phyloP scores from a whole-genome alignment of 1,140 invertebrate genomes.

The Archegozetes longisetosus region DNA sequence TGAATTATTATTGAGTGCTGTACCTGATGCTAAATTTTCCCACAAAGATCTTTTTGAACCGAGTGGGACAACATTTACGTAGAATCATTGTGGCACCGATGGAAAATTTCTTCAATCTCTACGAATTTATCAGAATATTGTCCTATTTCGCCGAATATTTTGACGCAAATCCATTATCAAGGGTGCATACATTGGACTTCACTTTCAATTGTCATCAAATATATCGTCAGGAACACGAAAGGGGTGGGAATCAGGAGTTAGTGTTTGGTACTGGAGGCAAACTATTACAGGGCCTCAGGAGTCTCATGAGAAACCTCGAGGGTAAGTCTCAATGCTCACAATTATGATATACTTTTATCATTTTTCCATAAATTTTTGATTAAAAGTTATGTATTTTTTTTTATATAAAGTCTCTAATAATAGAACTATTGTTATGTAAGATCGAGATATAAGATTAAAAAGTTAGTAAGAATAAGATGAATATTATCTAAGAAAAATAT shows the following conservation, averaged over 20 bases:
- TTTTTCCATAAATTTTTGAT: not conserved
- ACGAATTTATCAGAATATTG: slow-evolving; percentile 63
- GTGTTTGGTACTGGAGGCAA: slow-evolving; percentile 57
- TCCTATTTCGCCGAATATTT: slow-evolving; percentile 48
- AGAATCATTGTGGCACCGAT: slow-evolving; percentile 52
- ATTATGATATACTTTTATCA: slow-evolving; percentile 18
- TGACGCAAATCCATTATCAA: slow-evolving; percentile 25
- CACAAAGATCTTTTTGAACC: slow-evolving; percentile 42
- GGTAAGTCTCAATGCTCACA: no score
- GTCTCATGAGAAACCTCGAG: slow-evolving; percentile 47
- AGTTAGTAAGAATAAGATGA: no score
- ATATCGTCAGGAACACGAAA: slow-evolving; percentile 8
- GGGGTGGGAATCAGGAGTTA: not conserved
- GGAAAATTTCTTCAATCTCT: slow-evolving; percentile 62
- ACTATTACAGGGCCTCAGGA: slow-evolving; percentile 40
- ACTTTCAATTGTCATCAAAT: slow-evolving; percentile 60
- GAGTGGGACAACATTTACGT: slow-evolving; percentile 48
- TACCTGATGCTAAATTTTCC: no score
- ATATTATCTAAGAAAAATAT: no score
- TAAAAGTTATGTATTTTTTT: no score
- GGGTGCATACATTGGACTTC: slow-evolving; percentile 38
- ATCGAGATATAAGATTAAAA: no score
- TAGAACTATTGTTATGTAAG: no score
- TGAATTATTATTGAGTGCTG: no score
- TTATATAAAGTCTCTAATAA: no score